phyloP scores from a whole-genome alignment of 1,140 invertebrate species.

The Mesaphorura yosii region DNA sequence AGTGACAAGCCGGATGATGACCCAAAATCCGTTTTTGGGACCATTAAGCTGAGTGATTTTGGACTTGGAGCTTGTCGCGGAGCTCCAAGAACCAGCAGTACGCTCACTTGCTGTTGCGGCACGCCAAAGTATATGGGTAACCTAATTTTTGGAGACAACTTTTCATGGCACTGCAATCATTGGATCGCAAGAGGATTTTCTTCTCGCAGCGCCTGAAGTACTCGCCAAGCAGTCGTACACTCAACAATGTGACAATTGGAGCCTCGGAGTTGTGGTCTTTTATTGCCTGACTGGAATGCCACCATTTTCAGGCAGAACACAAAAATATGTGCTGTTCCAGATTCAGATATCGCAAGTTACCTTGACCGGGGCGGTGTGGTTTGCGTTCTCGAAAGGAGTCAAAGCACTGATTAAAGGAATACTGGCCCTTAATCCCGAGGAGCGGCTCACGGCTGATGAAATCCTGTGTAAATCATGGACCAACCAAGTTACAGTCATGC shows the following conservation, averaged over 20 bases:
- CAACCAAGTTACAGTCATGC: too few relatives aligned
- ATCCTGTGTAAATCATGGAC: too few relatives aligned
- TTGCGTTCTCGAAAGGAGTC: too few relatives aligned
- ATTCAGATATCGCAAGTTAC: too few relatives aligned
- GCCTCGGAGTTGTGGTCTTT: background rate
- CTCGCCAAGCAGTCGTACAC: background rate
- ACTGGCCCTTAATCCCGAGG: too few relatives aligned
- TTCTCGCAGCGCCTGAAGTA: background rate
- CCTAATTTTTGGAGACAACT: background rate
- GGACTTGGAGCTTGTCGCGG: background rate
- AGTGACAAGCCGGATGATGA: too few relatives aligned
- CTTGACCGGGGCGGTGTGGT: too few relatives aligned
- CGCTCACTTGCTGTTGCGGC: background rate
- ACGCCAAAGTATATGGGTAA: background rate
- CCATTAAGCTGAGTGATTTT: background rate
- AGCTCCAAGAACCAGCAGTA: background rate
- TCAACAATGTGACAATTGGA: background rate
- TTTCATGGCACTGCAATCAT: too few relatives aligned
- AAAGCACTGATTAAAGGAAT: too few relatives aligned
- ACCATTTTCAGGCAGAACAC: background rate
- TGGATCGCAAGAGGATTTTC: background rate
- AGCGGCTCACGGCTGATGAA: too few relatives aligned
- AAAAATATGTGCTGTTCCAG: background rate
- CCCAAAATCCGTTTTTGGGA: too few relatives aligned
- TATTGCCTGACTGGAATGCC: background rate